A percentile compares a stretch with the other conserved stretches of the same genome.
phyloP scores from a whole-genome alignment of 2,797 vertebrate species.

The Neomorphus geoffroyi region DNA sequence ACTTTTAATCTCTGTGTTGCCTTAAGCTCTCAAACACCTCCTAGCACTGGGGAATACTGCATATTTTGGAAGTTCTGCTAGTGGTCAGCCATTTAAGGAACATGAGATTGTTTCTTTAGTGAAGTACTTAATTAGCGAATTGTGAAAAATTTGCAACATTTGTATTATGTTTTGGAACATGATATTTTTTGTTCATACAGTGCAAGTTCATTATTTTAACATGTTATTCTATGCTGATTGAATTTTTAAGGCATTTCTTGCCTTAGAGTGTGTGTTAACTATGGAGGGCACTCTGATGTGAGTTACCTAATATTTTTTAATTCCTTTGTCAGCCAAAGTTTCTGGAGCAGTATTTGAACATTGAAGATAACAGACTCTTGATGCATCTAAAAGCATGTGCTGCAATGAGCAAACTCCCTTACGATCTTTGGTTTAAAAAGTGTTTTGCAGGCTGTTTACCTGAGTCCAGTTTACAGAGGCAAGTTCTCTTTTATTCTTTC shows the following conservation, averaged over 20 bases:
- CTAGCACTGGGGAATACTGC: not conserved
- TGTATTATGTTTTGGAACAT: not conserved
- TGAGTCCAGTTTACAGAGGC: constrained; percentile 95
- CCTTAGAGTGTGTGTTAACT: not conserved
- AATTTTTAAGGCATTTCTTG: not conserved
- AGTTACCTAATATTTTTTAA: not conserved
- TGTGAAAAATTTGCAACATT: not conserved
- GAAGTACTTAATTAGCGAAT: not conserved
- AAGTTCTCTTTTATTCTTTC: constrained; percentile 9
- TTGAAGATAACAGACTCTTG: constrained; percentile 90
- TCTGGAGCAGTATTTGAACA: constrained; percentile 92
- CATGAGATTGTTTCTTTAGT: not conserved
- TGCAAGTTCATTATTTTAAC: not conserved
- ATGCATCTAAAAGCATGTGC: constrained; percentile 84
- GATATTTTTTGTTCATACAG: not conserved
- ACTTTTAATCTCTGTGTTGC: not conserved
- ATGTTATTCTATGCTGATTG: not conserved
- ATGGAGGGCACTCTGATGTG: not conserved
- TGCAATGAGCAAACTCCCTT: constrained; percentile 85
- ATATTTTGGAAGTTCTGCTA: not conserved
- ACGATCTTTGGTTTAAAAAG: constrained; percentile 90
- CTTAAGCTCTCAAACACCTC: not conserved
- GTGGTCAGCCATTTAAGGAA: not conserved
- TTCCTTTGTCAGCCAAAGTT: constrained; percentile 86
- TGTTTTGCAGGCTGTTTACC: constrained; percentile 95